Base-by-base conservation (phyloP, 1,140 invertebrate genomes). In the Plectus sambesii region DNA sequence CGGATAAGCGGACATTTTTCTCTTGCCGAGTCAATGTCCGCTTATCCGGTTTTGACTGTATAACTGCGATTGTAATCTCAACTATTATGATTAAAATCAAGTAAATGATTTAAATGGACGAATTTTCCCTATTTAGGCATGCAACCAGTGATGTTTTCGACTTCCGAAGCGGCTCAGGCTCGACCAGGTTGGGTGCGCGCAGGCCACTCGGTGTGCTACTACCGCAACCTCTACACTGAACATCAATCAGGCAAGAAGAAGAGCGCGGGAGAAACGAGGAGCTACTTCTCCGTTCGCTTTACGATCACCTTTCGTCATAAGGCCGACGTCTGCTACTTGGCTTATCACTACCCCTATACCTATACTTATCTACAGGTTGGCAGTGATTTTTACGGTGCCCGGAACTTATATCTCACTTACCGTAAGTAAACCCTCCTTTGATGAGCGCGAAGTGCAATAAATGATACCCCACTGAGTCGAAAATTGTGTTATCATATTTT, bases 301-400 rank as follows among this genome's bases (percentile, higher is more conserved):
- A 90, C 85, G 53, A 74, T 96, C 48, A 82, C 82, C 60, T 96
- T 97, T 70, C 82, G 82, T 9, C 81, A 96, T 63, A 80, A 82
- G 42, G 79, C 83, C 53, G 92, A 97, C 69, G 80, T 81, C 1
- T 87, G 92, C 47, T 97, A 90, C 69, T 75, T 97, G 51, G 88
- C 90, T 8, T 89, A 94, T 70, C 90, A 88, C 70, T 96, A 89
- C 69, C 92, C 92, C 0, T 97, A 96, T 70, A 92, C 88, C 0
- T 96, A 92, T 64, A 82, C 82, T 8, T 78, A 78, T 61, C 70
- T 89, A 54, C 73, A 82, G 76, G 80, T 81, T 55, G 66, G 73
- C 66, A 20, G 35, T 3, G 3, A 24, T 41, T 40, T 19, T 42
- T n/a, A 24, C 9, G 25, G 4, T 17, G 15, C 81, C 85, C 70